Conservation (phyloP, 2,113 vertebrate genomes). For the rabbit (Oryctolagus cuniculus) region DNA sequence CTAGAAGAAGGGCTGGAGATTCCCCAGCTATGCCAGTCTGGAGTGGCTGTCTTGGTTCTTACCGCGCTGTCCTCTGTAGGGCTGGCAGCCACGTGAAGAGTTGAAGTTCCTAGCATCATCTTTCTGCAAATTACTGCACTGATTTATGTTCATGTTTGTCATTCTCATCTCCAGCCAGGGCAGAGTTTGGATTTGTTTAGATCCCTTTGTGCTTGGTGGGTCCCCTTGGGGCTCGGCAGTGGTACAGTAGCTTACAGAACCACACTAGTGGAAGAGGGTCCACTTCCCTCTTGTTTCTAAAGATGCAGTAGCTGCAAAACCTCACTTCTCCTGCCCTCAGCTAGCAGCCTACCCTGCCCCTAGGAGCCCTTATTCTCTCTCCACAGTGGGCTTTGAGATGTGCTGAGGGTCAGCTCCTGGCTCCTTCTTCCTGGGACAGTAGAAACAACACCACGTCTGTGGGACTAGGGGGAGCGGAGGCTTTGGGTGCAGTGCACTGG, state of each 20-base stretch:
- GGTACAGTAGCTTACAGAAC: not conserved
- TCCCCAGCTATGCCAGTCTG: slow-evolving; percentile 91
- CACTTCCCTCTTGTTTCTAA: not conserved
- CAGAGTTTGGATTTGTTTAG: not conserved
- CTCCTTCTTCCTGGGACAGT: slow-evolving; percentile 66
- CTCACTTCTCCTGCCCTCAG: slow-evolving; percentile 43
- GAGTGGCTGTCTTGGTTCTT: slow-evolving; percentile 90
- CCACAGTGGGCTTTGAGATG: slow-evolving; percentile 51
- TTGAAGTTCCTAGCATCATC: too few relatives aligned
- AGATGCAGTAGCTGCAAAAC: not conserved
- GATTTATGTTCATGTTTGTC: not conserved
- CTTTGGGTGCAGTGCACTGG: slow-evolving; percentile 64
- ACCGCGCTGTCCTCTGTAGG: slow-evolving; percentile 89
- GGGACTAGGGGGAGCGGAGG: slow-evolving; percentile 14
- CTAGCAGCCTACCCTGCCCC: not conserved
- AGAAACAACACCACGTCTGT: slow-evolving; percentile 84
- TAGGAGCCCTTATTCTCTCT: not conserved
- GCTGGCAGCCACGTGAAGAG: slow-evolving; percentile 86
- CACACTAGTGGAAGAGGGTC: not conserved
- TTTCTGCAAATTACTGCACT: not conserved
- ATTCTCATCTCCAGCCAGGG: not conserved
- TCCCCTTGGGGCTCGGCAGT: not conserved
- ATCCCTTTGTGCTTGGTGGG: not conserved
- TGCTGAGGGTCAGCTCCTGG: slow-evolving; percentile 73
- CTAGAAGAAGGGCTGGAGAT: slow-evolving; percentile 93